Evolutionary conservation across 2,888 invertebrate genomes (phyloP).

Genomic region (Cosmia pyralina): DNA sequence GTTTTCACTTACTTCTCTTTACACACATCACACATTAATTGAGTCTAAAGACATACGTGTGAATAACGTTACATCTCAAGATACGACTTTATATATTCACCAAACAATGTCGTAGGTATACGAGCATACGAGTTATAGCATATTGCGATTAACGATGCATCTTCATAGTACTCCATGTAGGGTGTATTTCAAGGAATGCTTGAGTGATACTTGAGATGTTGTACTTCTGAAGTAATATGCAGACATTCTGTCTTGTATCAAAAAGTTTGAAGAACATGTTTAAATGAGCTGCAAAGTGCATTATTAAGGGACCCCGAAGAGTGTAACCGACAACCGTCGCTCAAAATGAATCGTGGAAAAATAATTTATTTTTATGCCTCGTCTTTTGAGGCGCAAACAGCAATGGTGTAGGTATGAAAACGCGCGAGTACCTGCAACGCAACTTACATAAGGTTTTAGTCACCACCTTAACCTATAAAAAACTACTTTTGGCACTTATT

Average conservation of each 20-base stretch:
- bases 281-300: slow-evolving; percentile 4
- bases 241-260: background rate
- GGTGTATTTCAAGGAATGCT: background rate
- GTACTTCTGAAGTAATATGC: background rate
- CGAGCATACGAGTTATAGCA: slow-evolving; percentile 1
- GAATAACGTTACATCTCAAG: background rate
- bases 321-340: too few relatives aligned
- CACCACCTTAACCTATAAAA: background rate
- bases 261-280: background rate
- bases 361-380: background rate
- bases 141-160: slow-evolving; percentile 27
- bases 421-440: too few relatives aligned
- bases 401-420: too few relatives aligned
- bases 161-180: slow-evolving; percentile 17
- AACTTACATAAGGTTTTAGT: too few relatives aligned
- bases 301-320: background rate
- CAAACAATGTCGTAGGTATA: background rate
- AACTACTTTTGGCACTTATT: background rate
- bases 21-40: background rate
- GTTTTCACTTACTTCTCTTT: background rate
- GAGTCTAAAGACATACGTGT: background rate
- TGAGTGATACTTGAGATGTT: background rate
- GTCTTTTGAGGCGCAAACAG: background rate
- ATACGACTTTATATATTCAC: background rate
- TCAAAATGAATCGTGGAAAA: background rate